Evolutionary conservation across 37 sponge, comb jelly and placozoan genomes (phyloP).

Genomic region (Amphimedon queenslandica): DNA sequence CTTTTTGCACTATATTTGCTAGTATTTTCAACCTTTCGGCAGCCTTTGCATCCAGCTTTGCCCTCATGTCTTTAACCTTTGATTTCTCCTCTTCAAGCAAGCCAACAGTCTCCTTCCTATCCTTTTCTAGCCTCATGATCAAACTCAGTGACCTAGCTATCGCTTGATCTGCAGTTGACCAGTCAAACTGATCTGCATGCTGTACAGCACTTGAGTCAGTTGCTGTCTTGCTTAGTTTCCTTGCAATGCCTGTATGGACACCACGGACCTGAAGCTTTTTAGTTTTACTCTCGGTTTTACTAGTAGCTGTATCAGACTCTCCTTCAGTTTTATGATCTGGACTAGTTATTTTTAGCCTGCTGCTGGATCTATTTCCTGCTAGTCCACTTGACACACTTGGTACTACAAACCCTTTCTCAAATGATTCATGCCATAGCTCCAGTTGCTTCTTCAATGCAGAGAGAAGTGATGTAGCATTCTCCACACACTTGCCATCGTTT

Average conservation of each 20-base stretch:
- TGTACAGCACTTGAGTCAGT: background rate
- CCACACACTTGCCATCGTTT: conserved; percentile 37
- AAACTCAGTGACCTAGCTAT: conserved; percentile 9
- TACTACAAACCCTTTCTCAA: too few species aligned
- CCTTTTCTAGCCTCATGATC: conserved; percentile 35
- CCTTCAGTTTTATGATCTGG: background rate
- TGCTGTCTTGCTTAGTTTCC: background rate
- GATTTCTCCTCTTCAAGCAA: conserved; percentile 4
- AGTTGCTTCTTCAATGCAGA: conserved; percentile 13
- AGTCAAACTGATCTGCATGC: background rate
- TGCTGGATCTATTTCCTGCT: background rate
- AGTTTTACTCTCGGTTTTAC: background rate
- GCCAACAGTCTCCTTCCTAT: conserved; percentile 31
- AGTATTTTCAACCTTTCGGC: conserved; percentile 37
- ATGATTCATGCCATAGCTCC: background rate
- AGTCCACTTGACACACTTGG: background rate
- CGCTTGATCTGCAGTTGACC: background rate
- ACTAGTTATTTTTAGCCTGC: background rate
- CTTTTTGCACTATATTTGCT: conserved; percentile 26
- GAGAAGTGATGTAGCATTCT: conserved; percentile 29
- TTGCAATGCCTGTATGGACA: background rate
- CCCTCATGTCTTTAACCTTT: conserved; percentile 15
- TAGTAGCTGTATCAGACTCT: background rate
- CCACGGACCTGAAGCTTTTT: background rate
- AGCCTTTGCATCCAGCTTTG: conserved; percentile 20